Base-by-base conservation (phyloP, 2,113 vertebrate genomes). In the Podarcis raffonei region DNA sequence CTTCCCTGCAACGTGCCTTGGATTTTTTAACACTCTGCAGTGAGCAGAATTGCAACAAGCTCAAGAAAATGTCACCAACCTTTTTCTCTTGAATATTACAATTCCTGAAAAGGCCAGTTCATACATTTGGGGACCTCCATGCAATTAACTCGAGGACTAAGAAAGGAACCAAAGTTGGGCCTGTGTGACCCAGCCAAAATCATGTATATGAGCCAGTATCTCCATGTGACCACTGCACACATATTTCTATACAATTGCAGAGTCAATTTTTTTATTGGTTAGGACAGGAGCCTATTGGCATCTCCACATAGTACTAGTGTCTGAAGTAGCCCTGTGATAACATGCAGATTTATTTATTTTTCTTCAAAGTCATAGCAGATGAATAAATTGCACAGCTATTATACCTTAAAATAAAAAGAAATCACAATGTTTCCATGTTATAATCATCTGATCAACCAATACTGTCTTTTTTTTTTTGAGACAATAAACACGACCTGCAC, bases 281-380 rank as follows among this genome's bases (percentile, higher is more conserved):
- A 68, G 59, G 6, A n/a, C 37, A 77, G 5, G 35, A 32, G 32
- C 20, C 66, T 27, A 9, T 81, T 32, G 48, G 66, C 11, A 2
- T 87, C 66, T 77, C 30, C 62, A 68, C 59, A 32, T 16, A 13
- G 4, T 78, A 9, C 20, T 48, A 18, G 5, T 87, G 91, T 93
- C 94, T 12, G 23, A 81, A 72, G 20, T 72, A 62, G 62, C 20
- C 18, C 27, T 75, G 9, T 22, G 57, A 42, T 57, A 92, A 92
- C 92, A 90, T 92, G 87, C 23, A 92, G 89, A 81, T 84, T 78
- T 89, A 91, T 91, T 90, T 96, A 1, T 25, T 22, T 76, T 76
- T 37, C 9, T 88, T 25, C 91, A 93, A 92, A 87, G 90, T 95
- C 93, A 90, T 80, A 84, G 84, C 92, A 69, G 78, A 95, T 95